Evolutionary conservation across 2,888 invertebrate species (phyloP).

Genomic region (Zonitis immaculata): DNA sequence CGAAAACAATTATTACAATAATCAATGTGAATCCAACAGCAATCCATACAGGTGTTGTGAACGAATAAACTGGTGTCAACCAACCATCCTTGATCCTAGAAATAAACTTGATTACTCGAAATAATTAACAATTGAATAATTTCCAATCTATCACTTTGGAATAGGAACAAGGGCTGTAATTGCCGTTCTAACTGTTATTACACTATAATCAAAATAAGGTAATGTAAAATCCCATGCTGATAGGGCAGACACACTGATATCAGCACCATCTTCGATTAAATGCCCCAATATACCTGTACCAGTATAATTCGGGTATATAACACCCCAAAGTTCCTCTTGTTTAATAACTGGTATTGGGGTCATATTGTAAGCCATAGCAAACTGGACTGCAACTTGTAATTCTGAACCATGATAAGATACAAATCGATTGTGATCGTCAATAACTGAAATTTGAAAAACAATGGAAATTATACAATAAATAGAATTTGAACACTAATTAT

Average conservation of each 20-base stretch:
- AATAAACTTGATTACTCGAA: slow-evolving; percentile 4
- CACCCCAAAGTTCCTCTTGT: slow-evolving; percentile 60
- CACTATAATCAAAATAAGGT: background rate
- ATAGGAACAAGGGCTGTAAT: slow-evolving; percentile 29
- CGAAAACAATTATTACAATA: background rate
- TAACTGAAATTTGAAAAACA: background rate
- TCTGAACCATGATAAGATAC: slow-evolving; percentile 51
- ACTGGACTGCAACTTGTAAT: slow-evolving; percentile 51
- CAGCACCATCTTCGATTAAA: slow-evolving; percentile 56
- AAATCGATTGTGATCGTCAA: background rate
- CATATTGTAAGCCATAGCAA: slow-evolving; percentile 49
- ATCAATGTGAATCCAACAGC: background rate
- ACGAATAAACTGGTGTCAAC: slow-evolving; percentile 60
- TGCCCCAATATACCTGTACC: slow-evolving; percentile 61
- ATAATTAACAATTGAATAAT: background rate
- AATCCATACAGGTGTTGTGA: slow-evolving; percentile 37
- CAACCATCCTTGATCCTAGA: slow-evolving; percentile 56
- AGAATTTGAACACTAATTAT: background rate
- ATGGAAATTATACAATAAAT: too few relatives aligned
- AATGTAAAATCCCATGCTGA: background rate
- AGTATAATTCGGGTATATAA: slow-evolving; percentile 58
- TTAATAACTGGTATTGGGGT: slow-evolving; percentile 47
- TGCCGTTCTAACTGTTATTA: background rate
- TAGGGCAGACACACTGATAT: too few relatives aligned
- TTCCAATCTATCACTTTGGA: slow-evolving; percentile 47